Base-by-base conservation (phyloP, 2,888 invertebrate genomes). In the Prionchulus punctatus region DNA sequence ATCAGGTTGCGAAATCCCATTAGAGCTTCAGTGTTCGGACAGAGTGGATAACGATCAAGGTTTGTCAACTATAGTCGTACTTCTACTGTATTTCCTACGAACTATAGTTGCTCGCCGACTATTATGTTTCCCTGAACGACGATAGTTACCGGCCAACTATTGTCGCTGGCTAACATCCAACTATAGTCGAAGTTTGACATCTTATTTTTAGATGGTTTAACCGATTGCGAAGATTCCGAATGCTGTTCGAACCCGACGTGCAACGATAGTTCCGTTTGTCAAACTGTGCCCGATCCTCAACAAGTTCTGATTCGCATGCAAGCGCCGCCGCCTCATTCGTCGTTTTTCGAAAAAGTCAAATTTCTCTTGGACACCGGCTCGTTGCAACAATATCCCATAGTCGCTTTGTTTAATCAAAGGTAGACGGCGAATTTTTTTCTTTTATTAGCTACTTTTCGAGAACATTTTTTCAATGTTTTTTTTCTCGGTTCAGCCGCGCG, bases 301-400 rank as follows among this genome's bases (percentile, higher is more conserved):
- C 92, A 94, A 73, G 92, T 98, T 21, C 79, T 98, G 31, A 80
- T 94, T 4, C 81, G 92, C 55, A 92, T 94, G 75, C 91, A 94
- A 69, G 90, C 94, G 1, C 91, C 92, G 1, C 87, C 88, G 45
- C 89, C 90, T 64, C 92, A 92, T 27, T 91, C 92, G 1, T 90
- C 91, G 31, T 98, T 98, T 78, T 91, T 90, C 73, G 91, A 96
- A 72, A 81, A 92, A 57, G 91, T 94, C 74, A 88, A 89, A 73
- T 99, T 98, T 77, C 82, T 98, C 65, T 89, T 98, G 63, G 94
- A 96, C 77, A 91, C 94, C 74, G 90, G 92, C 75, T 91, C 91
- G 62, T 92, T 96, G 59, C 98, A 99, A 77, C 90, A 88, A 70
- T 96, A 96, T 76, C 91, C 94, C 53, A 89, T 91, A 73, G 84